Evolutionary conservation across 2,113 vertebrate genomes (phyloP).

Genomic region (Phylloscopus whistleri): DNA sequence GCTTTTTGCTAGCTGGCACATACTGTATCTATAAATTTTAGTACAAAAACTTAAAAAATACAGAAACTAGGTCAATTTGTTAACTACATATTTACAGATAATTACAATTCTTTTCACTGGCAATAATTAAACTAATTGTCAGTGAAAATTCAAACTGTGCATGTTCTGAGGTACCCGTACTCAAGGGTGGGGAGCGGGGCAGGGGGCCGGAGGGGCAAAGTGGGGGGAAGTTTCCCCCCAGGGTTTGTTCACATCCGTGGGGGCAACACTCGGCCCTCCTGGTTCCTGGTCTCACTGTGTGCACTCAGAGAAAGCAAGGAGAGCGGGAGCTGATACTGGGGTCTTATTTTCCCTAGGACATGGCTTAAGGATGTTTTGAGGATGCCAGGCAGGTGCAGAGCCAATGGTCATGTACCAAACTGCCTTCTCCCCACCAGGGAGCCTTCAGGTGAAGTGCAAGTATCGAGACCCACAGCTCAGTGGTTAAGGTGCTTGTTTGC

Average conservation of each 20-base stretch:
- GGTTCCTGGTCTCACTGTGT: constrained; percentile 51
- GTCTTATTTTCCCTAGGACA: neutral
- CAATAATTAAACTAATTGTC: constrained; percentile 66
- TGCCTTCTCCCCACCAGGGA: neutral
- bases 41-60: constrained; percentile 76
- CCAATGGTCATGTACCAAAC: neutral
- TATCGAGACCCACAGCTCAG: constrained; percentile 35
- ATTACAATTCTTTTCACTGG: constrained; percentile 74
- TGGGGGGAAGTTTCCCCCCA: neutral
- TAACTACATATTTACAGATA: constrained; percentile 80
- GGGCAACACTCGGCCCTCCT: constrained; percentile 21
- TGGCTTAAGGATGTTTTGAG: neutral
- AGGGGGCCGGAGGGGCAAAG: constrained; percentile 3
- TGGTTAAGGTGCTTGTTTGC: constrained; percentile 62
- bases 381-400: neutral
- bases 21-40: constrained; percentile 74
- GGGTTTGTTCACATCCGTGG: constrained; percentile 33
- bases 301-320: constrained; percentile 24
- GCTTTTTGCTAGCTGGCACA: constrained; percentile 74
- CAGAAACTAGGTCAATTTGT: constrained; percentile 79
- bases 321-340: neutral
- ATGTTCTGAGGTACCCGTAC: constrained; percentile 76
- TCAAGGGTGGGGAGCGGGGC: constrained; percentile 50
- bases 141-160: constrained; percentile 73
- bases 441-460: constrained; percentile 54